Conservation (phyloP, 2,888 invertebrate species). For the Arctia plantaginis region DNA sequence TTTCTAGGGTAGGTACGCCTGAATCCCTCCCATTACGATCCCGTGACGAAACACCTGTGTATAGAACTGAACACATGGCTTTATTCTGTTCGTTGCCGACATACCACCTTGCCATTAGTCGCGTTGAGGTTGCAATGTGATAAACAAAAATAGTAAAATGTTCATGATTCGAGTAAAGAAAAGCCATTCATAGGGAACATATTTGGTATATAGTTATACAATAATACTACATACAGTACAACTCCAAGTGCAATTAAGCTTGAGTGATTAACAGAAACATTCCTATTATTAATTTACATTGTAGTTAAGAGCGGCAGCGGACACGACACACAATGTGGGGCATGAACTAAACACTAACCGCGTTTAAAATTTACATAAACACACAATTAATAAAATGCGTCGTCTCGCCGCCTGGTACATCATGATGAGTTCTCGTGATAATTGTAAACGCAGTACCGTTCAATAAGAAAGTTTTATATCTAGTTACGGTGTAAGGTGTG, state of each 20-base stretch:
- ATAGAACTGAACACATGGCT: too few relatives aligned
- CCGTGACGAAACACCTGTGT: too few relatives aligned
- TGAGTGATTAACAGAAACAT: neutral
- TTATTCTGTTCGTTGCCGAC: too few relatives aligned
- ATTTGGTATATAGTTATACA: too few relatives aligned
- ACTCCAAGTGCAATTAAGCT: neutral
- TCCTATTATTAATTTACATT: neutral
- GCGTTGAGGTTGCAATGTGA: too few relatives aligned
- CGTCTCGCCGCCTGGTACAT: neutral
- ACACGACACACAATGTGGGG: neutral
- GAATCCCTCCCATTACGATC: too few relatives aligned
- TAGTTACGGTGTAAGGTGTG: neutral
- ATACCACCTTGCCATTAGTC: too few relatives aligned
- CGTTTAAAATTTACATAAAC: slow-evolving; percentile 36
- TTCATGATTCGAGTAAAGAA: too few relatives aligned
- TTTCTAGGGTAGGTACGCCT: too few relatives aligned
- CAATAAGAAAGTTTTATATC: neutral
- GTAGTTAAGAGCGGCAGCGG: neutral
- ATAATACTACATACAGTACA: neutral
- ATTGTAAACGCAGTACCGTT: slow-evolving; percentile 13
- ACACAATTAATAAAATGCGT: slow-evolving; percentile 32
- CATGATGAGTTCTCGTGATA: slow-evolving; percentile 10
- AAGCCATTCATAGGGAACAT: too few relatives aligned
- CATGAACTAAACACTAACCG: slow-evolving; percentile 7
- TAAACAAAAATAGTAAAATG: too few relatives aligned